Conservation (phyloP, 2,113 vertebrate genomes). For the Rhinichthys klamathensis region DNA sequence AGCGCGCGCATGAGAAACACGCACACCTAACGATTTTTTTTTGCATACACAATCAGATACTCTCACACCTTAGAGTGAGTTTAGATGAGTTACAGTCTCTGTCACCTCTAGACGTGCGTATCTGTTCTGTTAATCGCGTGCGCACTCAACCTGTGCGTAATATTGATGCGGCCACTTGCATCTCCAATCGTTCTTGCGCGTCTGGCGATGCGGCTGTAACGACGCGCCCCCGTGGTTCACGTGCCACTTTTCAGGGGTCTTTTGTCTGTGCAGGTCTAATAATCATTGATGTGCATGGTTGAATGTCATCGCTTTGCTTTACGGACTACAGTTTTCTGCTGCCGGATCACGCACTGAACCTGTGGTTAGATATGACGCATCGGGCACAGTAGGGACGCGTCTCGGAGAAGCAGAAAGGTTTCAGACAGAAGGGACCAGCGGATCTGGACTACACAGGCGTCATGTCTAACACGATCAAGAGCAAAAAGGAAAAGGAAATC, state of each 20-base stretch:
- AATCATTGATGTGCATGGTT: conserved; percentile 18
- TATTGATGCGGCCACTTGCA: conserved; percentile 9
- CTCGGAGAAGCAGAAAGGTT: conserved; percentile 33
- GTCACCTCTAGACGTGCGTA: neutral
- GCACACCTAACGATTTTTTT: neutral
- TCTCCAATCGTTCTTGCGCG: conserved; percentile 32
- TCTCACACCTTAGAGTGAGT: conserved; percentile 14
- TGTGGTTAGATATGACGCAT: conserved; percentile 53
- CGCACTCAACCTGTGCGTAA: conserved; percentile 27
- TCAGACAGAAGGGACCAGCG: conserved; percentile 34
- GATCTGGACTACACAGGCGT: conserved; percentile 56
- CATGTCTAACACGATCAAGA: conserved; percentile 83
- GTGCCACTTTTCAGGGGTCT: neutral
- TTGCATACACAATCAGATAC: neutral
- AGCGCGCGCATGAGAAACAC: conserved; percentile 5
- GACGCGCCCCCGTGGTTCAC: conserved; percentile 31
- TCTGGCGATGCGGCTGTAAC: conserved; percentile 39
- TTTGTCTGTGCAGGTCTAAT: neutral
- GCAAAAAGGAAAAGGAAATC: conserved; percentile 90
- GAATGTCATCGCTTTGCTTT: conserved; percentile 26
- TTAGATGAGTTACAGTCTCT: conserved; percentile 18
- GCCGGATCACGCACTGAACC: conserved; percentile 43
- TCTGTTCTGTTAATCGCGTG: neutral
- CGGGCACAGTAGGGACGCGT: conserved; percentile 46
- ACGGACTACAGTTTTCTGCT: conserved; percentile 22